phyloP scores from a whole-genome alignment of 2,797 vertebrate species.

The Acestrorhynchus altus region DNA sequence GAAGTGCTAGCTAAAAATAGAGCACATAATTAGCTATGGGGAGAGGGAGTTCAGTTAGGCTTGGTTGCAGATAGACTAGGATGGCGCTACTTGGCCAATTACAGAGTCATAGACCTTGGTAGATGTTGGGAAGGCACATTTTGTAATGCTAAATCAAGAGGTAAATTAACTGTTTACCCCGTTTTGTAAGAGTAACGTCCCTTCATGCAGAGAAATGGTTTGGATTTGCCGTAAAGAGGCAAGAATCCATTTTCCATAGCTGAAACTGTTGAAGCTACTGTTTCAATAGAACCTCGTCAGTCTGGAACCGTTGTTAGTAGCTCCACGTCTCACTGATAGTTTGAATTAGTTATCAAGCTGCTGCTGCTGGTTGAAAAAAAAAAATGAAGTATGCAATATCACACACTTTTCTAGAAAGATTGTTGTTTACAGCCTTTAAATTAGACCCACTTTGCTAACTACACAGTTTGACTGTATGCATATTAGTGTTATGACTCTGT shows the following conservation, averaged over 20 bases:
- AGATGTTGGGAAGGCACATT: constrained; percentile 3
- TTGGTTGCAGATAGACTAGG: constrained; percentile 30
- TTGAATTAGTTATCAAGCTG: not conserved
- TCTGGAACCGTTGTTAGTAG: not conserved
- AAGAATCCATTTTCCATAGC: not conserved
- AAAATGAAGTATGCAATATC: not conserved
- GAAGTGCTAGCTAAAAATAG: constrained; percentile 46
- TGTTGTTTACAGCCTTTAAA: not conserved
- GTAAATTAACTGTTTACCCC: not conserved
- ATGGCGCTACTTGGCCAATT: constrained; percentile 43
- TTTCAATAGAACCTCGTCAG: not conserved
- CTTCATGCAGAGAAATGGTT: not conserved
- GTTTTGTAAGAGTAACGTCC: not conserved
- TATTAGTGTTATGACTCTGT: not conserved
- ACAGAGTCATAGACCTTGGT: constrained; percentile 26
- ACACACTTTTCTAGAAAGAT: not conserved
- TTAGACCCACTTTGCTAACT: not conserved
- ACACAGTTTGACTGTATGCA: not conserved
- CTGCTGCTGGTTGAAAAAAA: not conserved
- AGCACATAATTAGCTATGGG: constrained; percentile 38
- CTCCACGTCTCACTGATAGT: not conserved
- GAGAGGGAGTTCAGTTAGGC: constrained; percentile 34
- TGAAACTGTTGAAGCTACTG: not conserved
- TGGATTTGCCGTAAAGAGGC: not conserved
- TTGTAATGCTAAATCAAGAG: constrained; percentile 4